These are phyloP conservation scores for Meandrusa payeni DNA, from an alignment of 2,888 invertebrate species.

Conservation along the genomic window DNA sequence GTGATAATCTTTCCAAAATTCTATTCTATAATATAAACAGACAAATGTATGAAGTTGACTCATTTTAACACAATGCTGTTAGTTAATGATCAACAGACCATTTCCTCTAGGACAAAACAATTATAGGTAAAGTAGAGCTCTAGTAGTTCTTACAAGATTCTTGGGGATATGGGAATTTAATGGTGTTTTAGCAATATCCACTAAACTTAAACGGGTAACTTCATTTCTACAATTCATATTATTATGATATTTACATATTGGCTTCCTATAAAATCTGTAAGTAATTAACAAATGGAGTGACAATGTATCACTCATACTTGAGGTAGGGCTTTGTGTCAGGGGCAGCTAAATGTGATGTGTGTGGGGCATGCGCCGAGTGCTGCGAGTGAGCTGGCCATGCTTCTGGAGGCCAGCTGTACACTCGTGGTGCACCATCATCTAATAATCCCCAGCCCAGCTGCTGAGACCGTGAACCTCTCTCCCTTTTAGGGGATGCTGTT, in stretches of 20 bases:
- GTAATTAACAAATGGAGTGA: conserved; percentile 56
- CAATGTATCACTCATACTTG: conserved; percentile 63
- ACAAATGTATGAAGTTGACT: no score
- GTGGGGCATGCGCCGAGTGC: conserved; percentile 40
- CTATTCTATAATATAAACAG: conserved; percentile 1
- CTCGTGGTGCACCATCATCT: conserved; percentile 44
- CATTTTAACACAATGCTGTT: no score
- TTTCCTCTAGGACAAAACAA: no score
- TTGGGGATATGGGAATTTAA: no score
- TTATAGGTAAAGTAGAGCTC: no score
- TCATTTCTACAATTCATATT: conserved; percentile 48
- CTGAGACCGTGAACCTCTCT: conserved; percentile 54
- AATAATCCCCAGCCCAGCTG: conserved; percentile 59
- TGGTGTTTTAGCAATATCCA: no score
- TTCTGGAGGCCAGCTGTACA: conserved; percentile 49
- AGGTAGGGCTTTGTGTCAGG: conserved; percentile 70
- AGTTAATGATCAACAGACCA: no score
- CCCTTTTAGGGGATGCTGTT: conserved; percentile 91
- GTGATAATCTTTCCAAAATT: conserved; percentile 7
- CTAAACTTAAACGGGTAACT: conserved; percentile 41
- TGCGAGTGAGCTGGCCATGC: conserved; percentile 40
- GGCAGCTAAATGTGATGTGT: conserved; percentile 39
- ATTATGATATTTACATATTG: conserved; percentile 68
- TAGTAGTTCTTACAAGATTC: no score
- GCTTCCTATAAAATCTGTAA: conserved; percentile 69